phyloP scores from a whole-genome alignment of 2,888 invertebrate genomes.

The Pediacus dermestoides region DNA sequence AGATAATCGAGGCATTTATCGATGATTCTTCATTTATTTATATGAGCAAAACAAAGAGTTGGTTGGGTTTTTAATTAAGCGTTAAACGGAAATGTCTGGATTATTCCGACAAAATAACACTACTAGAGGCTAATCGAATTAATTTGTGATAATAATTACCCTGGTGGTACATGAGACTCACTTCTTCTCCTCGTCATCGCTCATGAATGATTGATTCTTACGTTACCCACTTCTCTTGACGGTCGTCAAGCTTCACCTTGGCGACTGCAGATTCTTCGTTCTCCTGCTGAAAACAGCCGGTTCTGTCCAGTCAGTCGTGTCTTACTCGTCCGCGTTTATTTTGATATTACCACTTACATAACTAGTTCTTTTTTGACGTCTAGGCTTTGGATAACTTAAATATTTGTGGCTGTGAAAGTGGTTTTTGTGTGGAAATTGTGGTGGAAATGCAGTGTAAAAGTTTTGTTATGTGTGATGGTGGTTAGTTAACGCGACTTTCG shows the following conservation, averaged over 20 bases:
- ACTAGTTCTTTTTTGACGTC: constrained; percentile 10
- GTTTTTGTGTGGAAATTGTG: constrained; percentile 3
- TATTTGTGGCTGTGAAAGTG: constrained; percentile 5
- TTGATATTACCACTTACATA: constrained; percentile 18
- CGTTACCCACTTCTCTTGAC: not conserved
- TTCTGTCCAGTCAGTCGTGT: constrained; percentile 22
- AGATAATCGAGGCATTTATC: too few relatives aligned
- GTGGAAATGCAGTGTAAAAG: not conserved
- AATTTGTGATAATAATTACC: too few relatives aligned
- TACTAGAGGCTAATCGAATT: too few relatives aligned
- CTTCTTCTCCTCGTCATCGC: too few relatives aligned
- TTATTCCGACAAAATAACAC: too few relatives aligned
- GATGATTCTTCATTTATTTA: too few relatives aligned
- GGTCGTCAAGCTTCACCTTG: constrained; percentile 17
- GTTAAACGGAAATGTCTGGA: too few relatives aligned
- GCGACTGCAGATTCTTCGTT: constrained; percentile 11
- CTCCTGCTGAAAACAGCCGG: constrained; percentile 16
- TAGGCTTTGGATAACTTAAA: constrained; percentile 3
- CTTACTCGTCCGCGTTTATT: constrained; percentile 21
- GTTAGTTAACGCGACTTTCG: constrained; percentile 5
- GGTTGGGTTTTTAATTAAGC: too few relatives aligned
- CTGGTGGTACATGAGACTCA: too few relatives aligned
- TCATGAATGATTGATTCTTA: too few relatives aligned
- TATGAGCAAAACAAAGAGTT: too few relatives aligned
- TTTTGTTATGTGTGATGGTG: constrained; percentile 6